Evolutionary conservation across 2,113 vertebrate genomes (phyloP).

Genomic region (Chionis minor): DNA sequence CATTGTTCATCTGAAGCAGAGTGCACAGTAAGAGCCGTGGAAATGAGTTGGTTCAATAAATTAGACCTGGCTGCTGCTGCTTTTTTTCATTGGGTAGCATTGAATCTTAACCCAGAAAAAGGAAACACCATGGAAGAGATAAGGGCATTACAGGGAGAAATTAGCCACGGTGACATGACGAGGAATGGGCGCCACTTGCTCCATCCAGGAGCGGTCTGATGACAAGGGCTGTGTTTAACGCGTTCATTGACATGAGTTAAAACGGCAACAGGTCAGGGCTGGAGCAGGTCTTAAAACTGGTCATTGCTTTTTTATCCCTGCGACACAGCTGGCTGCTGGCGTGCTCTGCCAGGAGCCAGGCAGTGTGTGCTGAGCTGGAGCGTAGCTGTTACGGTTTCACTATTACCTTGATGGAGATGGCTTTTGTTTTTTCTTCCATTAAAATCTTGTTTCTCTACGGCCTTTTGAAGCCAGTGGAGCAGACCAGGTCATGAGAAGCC

Average conservation of each 20-base stretch:
- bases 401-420: background rate
- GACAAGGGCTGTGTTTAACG: background rate
- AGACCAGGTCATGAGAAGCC: background rate
- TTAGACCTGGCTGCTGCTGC: background rate
- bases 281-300: background rate
- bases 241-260: background rate
- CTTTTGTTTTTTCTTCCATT: background rate
- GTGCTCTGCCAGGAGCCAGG: background rate
- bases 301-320: background rate
- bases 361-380: background rate
- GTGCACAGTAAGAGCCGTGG: background rate
- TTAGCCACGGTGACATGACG: rapidly evolving
- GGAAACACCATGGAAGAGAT: background rate
- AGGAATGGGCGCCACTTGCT: background rate
- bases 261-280: background rate
- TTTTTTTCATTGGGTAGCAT: background rate
- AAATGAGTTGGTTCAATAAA: background rate
- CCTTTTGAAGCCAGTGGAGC: background rate
- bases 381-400: rapidly evolving
- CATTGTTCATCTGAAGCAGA: background rate
- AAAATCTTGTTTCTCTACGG: background rate
- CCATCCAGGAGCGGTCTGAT: background rate
- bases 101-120: background rate
- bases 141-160: background rate
- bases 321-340: rapidly evolving